Evolutionary conservation across 2,888 invertebrate species (phyloP).

Genomic region (Clepsis dumicolana): DNA sequence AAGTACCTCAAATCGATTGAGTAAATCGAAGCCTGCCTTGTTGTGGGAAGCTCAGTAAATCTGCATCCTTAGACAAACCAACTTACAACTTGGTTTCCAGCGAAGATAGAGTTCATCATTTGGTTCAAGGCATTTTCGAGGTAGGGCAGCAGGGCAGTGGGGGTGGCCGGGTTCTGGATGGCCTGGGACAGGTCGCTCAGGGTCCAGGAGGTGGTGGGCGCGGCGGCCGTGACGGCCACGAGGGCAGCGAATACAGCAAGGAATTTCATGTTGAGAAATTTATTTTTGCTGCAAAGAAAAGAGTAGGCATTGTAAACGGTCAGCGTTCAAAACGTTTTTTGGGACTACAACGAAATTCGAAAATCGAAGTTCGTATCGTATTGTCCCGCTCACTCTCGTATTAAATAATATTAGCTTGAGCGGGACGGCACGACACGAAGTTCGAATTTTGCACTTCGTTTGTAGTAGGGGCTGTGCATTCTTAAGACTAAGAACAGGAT

Average conservation of each 20-base stretch:
- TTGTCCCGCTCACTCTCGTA: no score
- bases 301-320: not conserved
- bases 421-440: no score
- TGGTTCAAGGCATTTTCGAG: constrained; percentile 62
- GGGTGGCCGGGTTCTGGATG: constrained; percentile 58
- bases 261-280: constrained; percentile 65
- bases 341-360: no score
- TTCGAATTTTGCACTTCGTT: no score
- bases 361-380: no score
- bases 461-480: no score
- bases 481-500: no score
- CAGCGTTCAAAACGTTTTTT: no score
- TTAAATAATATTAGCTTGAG: no score
- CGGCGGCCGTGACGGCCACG: constrained; percentile 52
- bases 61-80: not conserved
- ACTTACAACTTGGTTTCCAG: constrained; percentile 60
- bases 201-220: constrained; percentile 58
- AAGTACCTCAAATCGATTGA: no score
- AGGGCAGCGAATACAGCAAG: constrained; percentile 66
- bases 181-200: constrained; percentile 61
- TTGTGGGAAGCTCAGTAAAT: no score
- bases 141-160: constrained; percentile 58
- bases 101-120: constrained; percentile 57
- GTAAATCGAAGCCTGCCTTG: no score
- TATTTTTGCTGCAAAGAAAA: constrained; percentile 25